Base-by-base conservation (phyloP, 2,113 vertebrate species). In the Calyptomena viridis region DNA sequence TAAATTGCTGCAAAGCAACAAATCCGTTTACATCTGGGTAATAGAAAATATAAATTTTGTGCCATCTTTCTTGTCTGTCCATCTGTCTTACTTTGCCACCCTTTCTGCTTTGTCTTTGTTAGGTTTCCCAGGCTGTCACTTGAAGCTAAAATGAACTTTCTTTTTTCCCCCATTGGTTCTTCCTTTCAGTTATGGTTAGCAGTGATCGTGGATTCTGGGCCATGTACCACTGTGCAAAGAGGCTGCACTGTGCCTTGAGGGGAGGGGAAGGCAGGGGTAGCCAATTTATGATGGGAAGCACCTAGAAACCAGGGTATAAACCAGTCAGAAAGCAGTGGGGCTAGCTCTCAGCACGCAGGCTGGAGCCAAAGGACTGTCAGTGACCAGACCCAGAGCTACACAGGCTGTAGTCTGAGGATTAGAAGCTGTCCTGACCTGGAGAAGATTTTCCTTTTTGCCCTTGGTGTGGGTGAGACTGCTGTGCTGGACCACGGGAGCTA, bases 151-250 rank as follows among this genome's bases (percentile, higher is more conserved):
- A 84, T 46, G 59, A 77, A 80, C 58, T 44, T 93, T 87, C 82
- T 88, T 68, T 55, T 90, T 95, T 76, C 47, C 79, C 8, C 37
- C 25, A 83, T 18, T 42, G 64, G 84, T 73, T 95, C 27, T 95
- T 18, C 47, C 16, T 92, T 94, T 96, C 93, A 88, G 64, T 90
- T 87, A 39, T 31, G 4, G 33, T 93, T 94, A 95, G 64, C 50
- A 87, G 50, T 39, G 88, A 63, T 92, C 40, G 46, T 95, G 39
- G 49, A 35, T 95, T 90, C 83, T 91, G 53, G 47, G 50, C 35
- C 31, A 53, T n/a, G 42, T 76, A 64, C 13, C 25, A 47, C 78
- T 4, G 1, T 78, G 47, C 39, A 69, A 74, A 94, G 82, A 90
- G 21, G 55, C 60, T 93, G 62, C 40, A 75, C 52, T n/a, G 3